Conservation (phyloP, 2,888 invertebrate species). For the Ormia ochracea region DNA sequence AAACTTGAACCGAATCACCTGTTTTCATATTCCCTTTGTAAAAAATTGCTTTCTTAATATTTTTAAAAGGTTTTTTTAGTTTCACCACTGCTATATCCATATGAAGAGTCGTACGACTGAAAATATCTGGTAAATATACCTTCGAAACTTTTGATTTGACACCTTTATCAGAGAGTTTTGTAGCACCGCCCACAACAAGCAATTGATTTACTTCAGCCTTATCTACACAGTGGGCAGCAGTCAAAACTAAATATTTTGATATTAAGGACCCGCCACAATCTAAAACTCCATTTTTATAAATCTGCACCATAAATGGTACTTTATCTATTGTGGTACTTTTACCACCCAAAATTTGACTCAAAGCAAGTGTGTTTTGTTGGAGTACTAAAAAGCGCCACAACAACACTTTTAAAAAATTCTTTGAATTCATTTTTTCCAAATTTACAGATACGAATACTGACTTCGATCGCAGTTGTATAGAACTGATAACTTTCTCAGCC, state of each 20-base stretch:
- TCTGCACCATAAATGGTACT: conserved; percentile 59
- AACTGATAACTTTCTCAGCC: too few relatives aligned
- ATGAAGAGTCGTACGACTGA: background rate
- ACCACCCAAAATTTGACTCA: too few relatives aligned
- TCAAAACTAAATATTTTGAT: too few relatives aligned
- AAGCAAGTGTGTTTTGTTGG: too few relatives aligned
- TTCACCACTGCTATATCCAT: conserved; percentile 62
- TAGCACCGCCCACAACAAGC: conserved; percentile 42
- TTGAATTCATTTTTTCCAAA: too few relatives aligned
- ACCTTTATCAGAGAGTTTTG: background rate
- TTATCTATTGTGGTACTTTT: too few relatives aligned
- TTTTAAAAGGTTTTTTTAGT: conserved; percentile 22
- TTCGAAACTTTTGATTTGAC: background rate
- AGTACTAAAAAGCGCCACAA: too few relatives aligned
- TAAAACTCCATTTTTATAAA: too few relatives aligned
- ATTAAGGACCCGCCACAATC: too few relatives aligned
- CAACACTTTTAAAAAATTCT: too few relatives aligned
- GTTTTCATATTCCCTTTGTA: background rate
- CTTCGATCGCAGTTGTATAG: too few relatives aligned
- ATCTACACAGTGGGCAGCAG: conserved; percentile 43
- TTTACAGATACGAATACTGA: too few relatives aligned
- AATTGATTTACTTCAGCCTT: background rate
- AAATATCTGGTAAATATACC: conserved; percentile 29
- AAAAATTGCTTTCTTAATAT: conserved; percentile 45
- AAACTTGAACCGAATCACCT: conserved; percentile 42